Evolutionary conservation across 2,888 invertebrate genomes (phyloP), one percentile per base, ranked within the genome.

Genomic region (Frankliniella intonsa): DNA sequence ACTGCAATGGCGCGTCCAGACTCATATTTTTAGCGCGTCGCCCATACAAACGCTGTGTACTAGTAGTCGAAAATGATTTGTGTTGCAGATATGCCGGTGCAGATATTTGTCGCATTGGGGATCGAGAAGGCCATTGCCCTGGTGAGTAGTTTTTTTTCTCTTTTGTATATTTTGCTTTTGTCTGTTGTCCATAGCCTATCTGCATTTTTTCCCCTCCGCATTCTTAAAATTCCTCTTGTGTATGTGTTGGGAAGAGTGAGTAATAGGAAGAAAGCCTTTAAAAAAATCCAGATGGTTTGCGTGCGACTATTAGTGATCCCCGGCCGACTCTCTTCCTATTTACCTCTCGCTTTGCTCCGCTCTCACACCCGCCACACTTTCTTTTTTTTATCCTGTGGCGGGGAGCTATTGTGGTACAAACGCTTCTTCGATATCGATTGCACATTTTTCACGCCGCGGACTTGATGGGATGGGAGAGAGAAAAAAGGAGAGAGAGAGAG

Each of bases 31-130:
- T 38, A 38, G 38, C 38, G 38, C 38, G 55, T 5, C 55, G 12
- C 55, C 14, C 62, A 62, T 62, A 19, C n/a, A 17, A 17, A 62
- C 62, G 62, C 62, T 25, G 69, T 25, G 12, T 76, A 76, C 25
- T 76, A 25, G 22, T 25, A 76, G 25, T 76, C 22, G 69, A 8
- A 76, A 25, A 76, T 76, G 69, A 76, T 76, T 76, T 76, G 69
- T 76, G 69, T 76, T 76, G 69, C 69, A 76, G 69, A 76, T 12
- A 76, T 76, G 69, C 69, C 69, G 69, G 69, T 76, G 69, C 69
- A 76, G 69, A 76, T 76, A 76, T 76, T 76, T 22, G 25, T 76
- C 25, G 69, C 69, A 25, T 25, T 76, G 69, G 69, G 25, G 11
- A 76, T 76, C 69, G 69, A 76, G 9, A 76, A 76, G 69, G 69